phyloP scores from a whole-genome alignment of 2,888 invertebrate genomes.

The Seira ritae region DNA sequence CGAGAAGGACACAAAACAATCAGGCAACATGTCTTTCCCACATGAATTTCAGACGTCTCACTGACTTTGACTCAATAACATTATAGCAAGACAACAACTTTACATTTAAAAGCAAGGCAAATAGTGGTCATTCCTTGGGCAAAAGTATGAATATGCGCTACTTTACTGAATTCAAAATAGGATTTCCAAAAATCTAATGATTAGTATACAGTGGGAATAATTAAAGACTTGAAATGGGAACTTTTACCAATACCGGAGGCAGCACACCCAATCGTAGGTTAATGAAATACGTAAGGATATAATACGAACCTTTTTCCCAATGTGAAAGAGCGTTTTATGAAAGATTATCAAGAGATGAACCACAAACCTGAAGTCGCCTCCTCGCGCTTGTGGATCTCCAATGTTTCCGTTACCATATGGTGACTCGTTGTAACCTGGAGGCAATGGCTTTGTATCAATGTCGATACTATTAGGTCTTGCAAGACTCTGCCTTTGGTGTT shows the following conservation, averaged over 20 bases:
- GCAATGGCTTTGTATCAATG: conserved; percentile 76
- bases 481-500: conserved; percentile 74
- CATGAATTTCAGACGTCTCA: background rate
- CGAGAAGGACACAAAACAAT: conserved; percentile 61
- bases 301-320: background rate
- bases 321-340: too few relatives aligned
- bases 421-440: conserved; percentile 60
- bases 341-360: too few relatives aligned
- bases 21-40: conserved; percentile 47
- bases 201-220: background rate
- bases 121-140: background rate
- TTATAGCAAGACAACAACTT: conserved; percentile 30
- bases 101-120: background rate
- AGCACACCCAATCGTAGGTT: background rate
- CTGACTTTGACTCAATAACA: background rate
- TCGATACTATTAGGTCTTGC: conserved; percentile 92
- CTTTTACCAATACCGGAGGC: background rate
- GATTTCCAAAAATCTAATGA: background rate
- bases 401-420: conserved; percentile 69
- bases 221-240: background rate
- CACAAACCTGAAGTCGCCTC: conserved; percentile 74
- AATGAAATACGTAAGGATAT: background rate
- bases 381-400: conserved; percentile 52
- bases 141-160: background rate
- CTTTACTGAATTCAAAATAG: background rate